phyloP scores from a whole-genome alignment of 2,888 invertebrate genomes.

The Netelia virgata region DNA sequence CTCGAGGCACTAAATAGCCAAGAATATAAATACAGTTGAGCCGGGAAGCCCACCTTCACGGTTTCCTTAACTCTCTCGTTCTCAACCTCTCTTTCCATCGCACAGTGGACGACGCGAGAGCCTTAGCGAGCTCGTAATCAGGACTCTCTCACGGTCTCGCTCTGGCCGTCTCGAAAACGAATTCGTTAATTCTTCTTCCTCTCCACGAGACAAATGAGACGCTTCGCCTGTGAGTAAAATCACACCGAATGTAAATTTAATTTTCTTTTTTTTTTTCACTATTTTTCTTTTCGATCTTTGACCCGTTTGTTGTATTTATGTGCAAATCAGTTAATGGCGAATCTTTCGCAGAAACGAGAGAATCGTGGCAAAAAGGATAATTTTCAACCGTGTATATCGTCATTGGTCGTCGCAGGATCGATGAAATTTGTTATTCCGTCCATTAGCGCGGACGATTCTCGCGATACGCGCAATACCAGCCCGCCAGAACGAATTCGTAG shows the following conservation, averaged over 20 bases:
- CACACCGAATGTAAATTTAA: neutral
- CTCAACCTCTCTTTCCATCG: slow-evolving; percentile 20
- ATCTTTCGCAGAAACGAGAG: slow-evolving; percentile 43
- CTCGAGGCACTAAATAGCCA: slow-evolving; percentile 39
- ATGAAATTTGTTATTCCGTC: neutral
- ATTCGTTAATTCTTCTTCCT: slow-evolving; percentile 37
- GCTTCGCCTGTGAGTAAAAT: neutral
- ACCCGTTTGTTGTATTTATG: neutral
- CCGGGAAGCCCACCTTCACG: slow-evolving; percentile 54
- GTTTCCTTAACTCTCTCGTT: slow-evolving; percentile 67
- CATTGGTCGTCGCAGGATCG: neutral
- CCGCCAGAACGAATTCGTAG: slow-evolving; percentile 29
- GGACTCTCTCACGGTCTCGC: slow-evolving; percentile 66
- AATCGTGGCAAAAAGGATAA: slow-evolving; percentile 16
- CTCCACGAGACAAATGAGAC: neutral
- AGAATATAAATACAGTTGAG: slow-evolving; percentile 25
- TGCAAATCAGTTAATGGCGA: slow-evolving; percentile 46
- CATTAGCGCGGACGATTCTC: neutral
- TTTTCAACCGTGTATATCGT: too few species aligned
- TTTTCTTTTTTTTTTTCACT: neutral
- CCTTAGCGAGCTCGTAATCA: slow-evolving; percentile 66
- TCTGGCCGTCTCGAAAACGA: slow-evolving; percentile 65
- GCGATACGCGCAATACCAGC: neutral
- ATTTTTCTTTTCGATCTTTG: neutral
- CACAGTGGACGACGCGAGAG: slow-evolving; percentile 42